Evolutionary conservation across 2,113 vertebrate genomes (phyloP), one percentile per base, ranked within the genome.

Genomic region (Scartelaos histophorus): DNA sequence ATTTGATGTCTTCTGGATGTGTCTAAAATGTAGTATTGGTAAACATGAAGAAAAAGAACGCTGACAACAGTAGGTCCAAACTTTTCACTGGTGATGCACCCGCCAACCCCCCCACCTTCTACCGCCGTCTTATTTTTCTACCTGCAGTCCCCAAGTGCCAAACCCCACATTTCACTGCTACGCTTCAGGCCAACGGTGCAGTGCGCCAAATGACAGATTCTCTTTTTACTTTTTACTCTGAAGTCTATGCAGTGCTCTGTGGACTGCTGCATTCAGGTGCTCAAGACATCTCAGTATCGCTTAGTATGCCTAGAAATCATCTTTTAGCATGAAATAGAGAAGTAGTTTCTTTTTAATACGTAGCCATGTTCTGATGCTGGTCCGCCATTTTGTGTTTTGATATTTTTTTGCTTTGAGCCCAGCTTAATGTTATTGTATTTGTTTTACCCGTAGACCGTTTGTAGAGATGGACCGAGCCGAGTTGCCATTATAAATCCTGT

Each of bases 121-220:
- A 71, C 1, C 75, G 74, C 69, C 6, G 7, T 58, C 34, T 49
- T 67, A 16, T 75, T 69, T 57, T 22, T 75, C 3, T 78, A 70
- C 54, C 35, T 67, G 21, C 13, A 73, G 12, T 88, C 70, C 79
- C 57, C 25, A 83, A 82, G 83, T 88, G 79, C 80, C 80, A 82
- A 86, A 83, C 74, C 22, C 29, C 45, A 69, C 35, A 38, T 68
- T 66, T 78, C 3, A 58, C 57, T 46, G 34, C 69, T 57, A 61
- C 68, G 66, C 57, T 49, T 74, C 34, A 68, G 61, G 57, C 73
- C 61, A 70, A 69, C 3, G 10, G 34, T 80, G 65, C 66, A 70
- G 79, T 66, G 54, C 58, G 43, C 53, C 46, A 22, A 16, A 70
- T 17, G 67, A 77, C 7, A 43, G 16, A 15, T 67, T 62, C n/a